Evolutionary conservation across 2,113 vertebrate species (phyloP).

Genomic region (Strix uralensis): DNA sequence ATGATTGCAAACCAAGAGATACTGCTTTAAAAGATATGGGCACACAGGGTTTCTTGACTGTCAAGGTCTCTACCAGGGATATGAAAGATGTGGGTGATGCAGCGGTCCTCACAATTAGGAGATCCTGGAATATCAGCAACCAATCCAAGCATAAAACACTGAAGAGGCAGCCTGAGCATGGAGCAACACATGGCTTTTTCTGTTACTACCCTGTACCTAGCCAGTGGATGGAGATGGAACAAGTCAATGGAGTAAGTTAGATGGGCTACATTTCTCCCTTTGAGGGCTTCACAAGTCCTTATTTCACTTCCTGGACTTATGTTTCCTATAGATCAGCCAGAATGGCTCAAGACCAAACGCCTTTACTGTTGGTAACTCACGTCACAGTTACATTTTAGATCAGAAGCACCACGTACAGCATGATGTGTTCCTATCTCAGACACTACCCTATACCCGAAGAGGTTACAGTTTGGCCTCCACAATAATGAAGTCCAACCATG

Average conservation of each 20-base stretch:
- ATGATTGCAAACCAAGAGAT: background rate
- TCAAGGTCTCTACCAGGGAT: background rate
- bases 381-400: background rate
- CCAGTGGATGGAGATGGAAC: background rate
- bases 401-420: background rate
- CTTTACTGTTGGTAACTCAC: background rate
- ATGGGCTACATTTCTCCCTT: background rate
- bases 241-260: background rate
- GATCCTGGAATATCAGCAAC: background rate
- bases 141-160: background rate
- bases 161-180: background rate
- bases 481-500: background rate
- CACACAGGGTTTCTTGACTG: background rate
- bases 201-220: background rate
- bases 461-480: background rate
- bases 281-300: background rate
- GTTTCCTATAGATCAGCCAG: background rate
- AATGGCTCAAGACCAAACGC: background rate
- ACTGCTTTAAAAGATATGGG: background rate
- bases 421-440: accelerated
- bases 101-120: background rate
- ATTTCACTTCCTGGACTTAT: background rate
- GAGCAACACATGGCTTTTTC: background rate
- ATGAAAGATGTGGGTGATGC: background rate
- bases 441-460: background rate